A percentile compares a stretch with the other conserved stretches of the same genome.
These are phyloP conservation scores for Ranitomeya variabilis DNA, from an alignment of 2,113 vertebrate species.

Conservation along the genomic window DNA sequence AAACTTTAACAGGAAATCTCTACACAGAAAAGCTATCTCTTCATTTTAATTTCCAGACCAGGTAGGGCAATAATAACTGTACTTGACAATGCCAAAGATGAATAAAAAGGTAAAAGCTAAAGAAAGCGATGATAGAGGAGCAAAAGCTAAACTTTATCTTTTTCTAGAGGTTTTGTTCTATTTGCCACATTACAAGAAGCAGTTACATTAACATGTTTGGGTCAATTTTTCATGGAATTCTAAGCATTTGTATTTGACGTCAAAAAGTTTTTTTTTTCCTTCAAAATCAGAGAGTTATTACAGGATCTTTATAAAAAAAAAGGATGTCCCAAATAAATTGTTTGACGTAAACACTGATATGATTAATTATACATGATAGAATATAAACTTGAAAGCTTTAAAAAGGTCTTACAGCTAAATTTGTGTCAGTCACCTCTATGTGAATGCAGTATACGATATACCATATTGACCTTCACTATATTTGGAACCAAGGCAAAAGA, in stretches of 20 bases:
- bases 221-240: conserved; percentile 22
- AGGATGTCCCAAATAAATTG: conserved; percentile 7
- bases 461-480: not conserved
- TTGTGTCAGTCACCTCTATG: not conserved
- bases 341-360: not conserved
- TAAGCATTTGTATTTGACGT: conserved; percentile 45
- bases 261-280: conserved; percentile 24
- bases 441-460: not conserved
- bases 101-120: not conserved
- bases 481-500: not conserved
- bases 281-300: conserved; percentile 15
- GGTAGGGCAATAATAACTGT: conserved; percentile 2
- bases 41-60: conserved; percentile 33
- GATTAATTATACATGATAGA: conserved; percentile 9
- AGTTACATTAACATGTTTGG: not conserved
- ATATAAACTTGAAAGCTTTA: not conserved
- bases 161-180: not conserved
- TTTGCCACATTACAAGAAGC: not conserved
- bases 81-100: conserved; percentile 16
- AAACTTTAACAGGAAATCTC: conserved; percentile 49
- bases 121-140: not conserved
- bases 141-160: not conserved
- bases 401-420: not conserved
- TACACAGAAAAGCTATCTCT: not conserved
- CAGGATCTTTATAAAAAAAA: conserved; percentile 33